Evolutionary conservation across 2,797 vertebrate species (phyloP).

Genomic region (Enteromius thamalakanensis): DNA sequence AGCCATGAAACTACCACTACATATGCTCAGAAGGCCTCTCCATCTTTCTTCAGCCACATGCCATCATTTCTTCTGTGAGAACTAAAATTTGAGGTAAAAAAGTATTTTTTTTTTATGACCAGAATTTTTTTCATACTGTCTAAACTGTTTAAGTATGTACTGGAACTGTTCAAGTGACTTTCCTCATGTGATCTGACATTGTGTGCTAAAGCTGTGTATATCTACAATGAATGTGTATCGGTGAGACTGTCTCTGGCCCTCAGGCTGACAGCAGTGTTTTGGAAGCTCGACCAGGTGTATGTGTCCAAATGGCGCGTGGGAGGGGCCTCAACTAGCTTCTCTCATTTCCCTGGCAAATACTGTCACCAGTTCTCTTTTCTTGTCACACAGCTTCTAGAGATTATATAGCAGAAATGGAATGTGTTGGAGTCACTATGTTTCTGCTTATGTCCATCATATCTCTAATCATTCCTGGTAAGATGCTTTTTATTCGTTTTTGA

Average conservation of each 20-base stretch:
- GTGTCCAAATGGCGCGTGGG: constrained; percentile 72
- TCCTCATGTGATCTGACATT: constrained; percentile 38
- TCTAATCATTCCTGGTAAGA: constrained; percentile 74
- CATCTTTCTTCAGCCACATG: too few relatives aligned
- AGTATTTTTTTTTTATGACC: too few relatives aligned
- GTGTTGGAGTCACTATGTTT: constrained; percentile 59
- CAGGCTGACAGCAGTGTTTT: constrained; percentile 48
- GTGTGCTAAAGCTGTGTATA: not conserved
- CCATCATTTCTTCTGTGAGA: too few relatives aligned
- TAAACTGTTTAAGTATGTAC: not conserved
- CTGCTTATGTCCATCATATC: constrained; percentile 65
- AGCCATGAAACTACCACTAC: too few relatives aligned
- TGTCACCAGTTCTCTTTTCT: constrained; percentile 76
- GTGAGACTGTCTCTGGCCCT: constrained; percentile 44
- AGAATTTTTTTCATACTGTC: too few relatives aligned
- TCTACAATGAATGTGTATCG: constrained; percentile 30
- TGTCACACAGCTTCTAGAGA: constrained; percentile 72
- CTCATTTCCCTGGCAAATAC: constrained; percentile 86
- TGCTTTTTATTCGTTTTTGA: not conserved
- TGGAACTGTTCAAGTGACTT: not conserved
- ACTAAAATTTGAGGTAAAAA: too few relatives aligned
- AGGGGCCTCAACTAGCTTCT: constrained; percentile 71
- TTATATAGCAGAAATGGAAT: constrained; percentile 89
- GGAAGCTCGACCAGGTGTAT: constrained; percentile 72
- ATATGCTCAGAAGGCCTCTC: too few relatives aligned